These are phyloP conservation scores for Chloroceryle aenea DNA, from an alignment of 2,113 vertebrate species.

Conservation along the genomic window DNA sequence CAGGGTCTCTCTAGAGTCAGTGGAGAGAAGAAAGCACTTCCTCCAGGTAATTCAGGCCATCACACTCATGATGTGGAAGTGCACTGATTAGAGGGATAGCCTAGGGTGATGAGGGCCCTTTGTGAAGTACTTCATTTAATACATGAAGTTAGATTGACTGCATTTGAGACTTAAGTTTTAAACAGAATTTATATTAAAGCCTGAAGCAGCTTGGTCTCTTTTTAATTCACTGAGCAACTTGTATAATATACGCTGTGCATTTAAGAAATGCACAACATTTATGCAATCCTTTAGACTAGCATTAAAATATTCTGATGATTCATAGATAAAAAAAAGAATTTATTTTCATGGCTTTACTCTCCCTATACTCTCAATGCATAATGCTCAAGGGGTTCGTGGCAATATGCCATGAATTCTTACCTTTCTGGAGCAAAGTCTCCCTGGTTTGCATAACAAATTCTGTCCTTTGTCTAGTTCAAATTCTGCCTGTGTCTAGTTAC, in stretches of 20 bases:
- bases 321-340: background rate
- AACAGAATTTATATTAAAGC: slow-evolving; percentile 18
- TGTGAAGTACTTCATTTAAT: background rate
- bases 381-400: background rate
- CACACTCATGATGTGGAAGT: background rate
- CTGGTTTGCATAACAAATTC: background rate
- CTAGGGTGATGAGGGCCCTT: background rate
- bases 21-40: slow-evolving; percentile 1
- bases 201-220: background rate
- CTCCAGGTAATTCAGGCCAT: slow-evolving; percentile 9
- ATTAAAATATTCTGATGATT: background rate
- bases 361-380: background rate
- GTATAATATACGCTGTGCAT: background rate
- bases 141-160: background rate
- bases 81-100: background rate
- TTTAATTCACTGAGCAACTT: background rate
- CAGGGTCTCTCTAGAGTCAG: background rate
- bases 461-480: background rate
- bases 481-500: background rate
- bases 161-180: background rate
- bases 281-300: background rate
- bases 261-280: slow-evolving; percentile 23
- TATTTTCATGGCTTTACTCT: background rate
- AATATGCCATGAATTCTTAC: background rate
- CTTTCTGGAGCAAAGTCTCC: background rate